Evolutionary conservation across 2,113 vertebrate genomes (phyloP), one percentile per base, ranked within the genome.

Genomic region (Anas platyrhynchos): DNA sequence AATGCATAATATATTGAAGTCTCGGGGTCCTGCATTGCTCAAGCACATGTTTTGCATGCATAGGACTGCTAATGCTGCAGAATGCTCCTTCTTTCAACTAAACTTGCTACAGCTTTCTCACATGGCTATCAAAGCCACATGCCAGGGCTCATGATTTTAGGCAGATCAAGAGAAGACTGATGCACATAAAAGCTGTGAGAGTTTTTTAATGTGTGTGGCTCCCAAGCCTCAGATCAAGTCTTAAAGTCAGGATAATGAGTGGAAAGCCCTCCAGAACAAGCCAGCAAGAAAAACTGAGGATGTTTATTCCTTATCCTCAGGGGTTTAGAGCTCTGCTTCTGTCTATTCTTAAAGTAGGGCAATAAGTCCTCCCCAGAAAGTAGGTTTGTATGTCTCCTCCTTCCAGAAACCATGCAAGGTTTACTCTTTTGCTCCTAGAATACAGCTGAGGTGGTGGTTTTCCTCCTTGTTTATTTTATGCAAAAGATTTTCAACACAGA

Each of bases 391-490:
- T 86, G 72, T 68, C 44, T 96, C 11, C 38, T 82, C 18, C 72
- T 88, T 88, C 68, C 72, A 76, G 67, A 87, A 90, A 83, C 48
- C 13, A 18, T 46, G 11, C 43, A 77, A 83, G 22, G 23, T 56
- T 92, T 92, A 65, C 36, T 68, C 16, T 83, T 59, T 48, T n/a
- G 27, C 61, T 95, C 25, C 43, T 68, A 65, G 93, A 94, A 79
- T 21, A 55, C 31, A 73, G 13, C 9, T 44, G 52, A 90, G 17
- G 23, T 31, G 18, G 13, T 29, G 16, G 8, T 86, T 91, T 93
- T 85, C 52, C 2, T 17, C 61, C 41, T 18, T 63, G 5, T 72
- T 93, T 83, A n/a, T 58, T 83, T 76, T 61, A 17, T 41, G 44
- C 62, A 26, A 69, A 50, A 13, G 16, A 52, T 55, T 77, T 93